Conservation (phyloP, 2,888 invertebrate species). For the Penaeus monodon region DNA sequence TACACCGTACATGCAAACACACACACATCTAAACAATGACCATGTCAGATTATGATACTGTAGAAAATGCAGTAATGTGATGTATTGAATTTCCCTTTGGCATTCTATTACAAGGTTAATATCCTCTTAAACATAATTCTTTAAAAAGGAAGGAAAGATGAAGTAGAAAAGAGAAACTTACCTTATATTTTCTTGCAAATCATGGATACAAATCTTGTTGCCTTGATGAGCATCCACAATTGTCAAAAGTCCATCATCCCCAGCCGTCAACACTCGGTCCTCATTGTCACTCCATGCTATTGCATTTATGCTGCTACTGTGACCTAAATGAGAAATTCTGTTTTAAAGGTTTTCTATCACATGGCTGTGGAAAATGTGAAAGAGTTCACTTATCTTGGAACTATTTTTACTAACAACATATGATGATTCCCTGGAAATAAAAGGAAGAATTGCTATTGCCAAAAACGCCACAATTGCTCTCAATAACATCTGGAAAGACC, state of each 20-base stretch:
- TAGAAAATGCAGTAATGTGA: not conserved
- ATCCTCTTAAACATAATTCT: no score
- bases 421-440: no score
- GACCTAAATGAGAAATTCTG: conserved; percentile 15
- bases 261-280: conserved; percentile 37
- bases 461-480: no score
- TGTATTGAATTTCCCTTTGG: not conserved
- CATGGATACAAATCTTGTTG: conserved; percentile 36
- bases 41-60: no score
- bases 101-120: not conserved
- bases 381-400: no score
- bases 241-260: conserved; percentile 37
- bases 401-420: no score
- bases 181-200: conserved; percentile 26
- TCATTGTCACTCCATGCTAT: conserved; percentile 41
- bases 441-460: no score
- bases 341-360: no score
- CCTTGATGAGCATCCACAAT: conserved; percentile 41
- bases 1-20: not conserved
- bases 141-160: no score
- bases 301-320: conserved; percentile 25
- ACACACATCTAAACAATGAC: not conserved
- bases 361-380: no score
- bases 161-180: not conserved
- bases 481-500: no score